These are phyloP conservation scores for Poecilobothrus nobilitatus DNA, from an alignment of 2,888 invertebrate genomes.

Conservation along the genomic window DNA sequence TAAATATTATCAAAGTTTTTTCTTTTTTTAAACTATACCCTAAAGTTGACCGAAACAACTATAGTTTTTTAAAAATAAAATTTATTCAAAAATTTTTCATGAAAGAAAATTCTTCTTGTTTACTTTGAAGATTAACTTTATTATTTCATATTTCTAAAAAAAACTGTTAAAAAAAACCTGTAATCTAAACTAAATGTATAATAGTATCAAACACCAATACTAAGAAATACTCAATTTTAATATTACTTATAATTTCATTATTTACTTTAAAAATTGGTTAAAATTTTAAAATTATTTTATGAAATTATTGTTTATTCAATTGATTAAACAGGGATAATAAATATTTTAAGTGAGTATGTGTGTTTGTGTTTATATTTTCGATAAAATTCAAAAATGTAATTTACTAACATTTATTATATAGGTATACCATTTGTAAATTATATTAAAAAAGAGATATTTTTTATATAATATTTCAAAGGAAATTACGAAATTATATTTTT, in stretches of 20 bases:
- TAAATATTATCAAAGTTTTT: too few relatives aligned
- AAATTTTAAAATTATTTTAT: neutral
- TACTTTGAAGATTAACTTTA: too few relatives aligned
- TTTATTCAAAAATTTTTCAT: too few relatives aligned
- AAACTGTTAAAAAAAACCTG: too few relatives aligned
- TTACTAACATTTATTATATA: neutral
- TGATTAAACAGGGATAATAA: neutral
- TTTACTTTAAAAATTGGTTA: neutral
- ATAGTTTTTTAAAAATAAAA: too few relatives aligned
- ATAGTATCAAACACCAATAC: neutral
- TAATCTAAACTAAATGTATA: too few relatives aligned
- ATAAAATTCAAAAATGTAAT: neutral
- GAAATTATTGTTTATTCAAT: neutral
- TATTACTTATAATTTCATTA: neutral
- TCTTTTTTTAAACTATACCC: too few relatives aligned
- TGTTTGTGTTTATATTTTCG: neutral
- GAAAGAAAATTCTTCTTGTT: too few relatives aligned
- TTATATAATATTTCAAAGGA: too few relatives aligned
- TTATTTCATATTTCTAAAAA: too few relatives aligned
- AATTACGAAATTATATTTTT: too few relatives aligned
- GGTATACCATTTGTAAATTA: neutral
- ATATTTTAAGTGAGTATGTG: neutral
- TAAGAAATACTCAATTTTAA: neutral
- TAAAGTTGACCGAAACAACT: too few relatives aligned
- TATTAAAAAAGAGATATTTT: neutral